Percentiles rank a stretch among this genome's conserved stretches.
phyloP scores from a whole-genome alignment of 1,140 invertebrate genomes.

The Stegodyphus mimosarum region DNA sequence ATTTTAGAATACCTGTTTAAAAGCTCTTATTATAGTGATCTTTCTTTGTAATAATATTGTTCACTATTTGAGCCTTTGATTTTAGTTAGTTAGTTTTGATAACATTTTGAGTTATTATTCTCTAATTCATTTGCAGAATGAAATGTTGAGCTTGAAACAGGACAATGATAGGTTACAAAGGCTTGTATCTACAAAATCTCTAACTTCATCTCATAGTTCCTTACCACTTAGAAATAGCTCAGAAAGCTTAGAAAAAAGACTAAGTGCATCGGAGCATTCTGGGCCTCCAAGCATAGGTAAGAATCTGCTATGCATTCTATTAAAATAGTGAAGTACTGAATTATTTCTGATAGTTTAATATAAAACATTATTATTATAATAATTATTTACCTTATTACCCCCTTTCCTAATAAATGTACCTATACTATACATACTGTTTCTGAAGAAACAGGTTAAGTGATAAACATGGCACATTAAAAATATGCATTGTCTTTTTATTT shows the following conservation, averaged over 20 bases:
- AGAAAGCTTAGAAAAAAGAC: constrained; percentile 69
- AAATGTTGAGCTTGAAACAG: constrained; percentile 95
- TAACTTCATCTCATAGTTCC: constrained; percentile 83
- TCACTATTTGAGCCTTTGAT: no score
- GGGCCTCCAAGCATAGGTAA: constrained; percentile 63
- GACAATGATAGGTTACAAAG: constrained; percentile 95
- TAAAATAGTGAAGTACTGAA: no score
- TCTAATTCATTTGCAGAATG: constrained; percentile 75
- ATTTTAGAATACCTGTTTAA: background rate
- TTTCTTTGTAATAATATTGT: no score
- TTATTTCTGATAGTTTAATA: no score
- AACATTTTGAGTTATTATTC: background rate
- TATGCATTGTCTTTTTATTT: no score
- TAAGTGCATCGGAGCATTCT: constrained; percentile 72
- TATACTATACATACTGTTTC: no score
- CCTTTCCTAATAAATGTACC: no score
- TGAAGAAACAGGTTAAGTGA: no score
- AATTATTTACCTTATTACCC: no score
- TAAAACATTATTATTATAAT: no score
- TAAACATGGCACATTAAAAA: no score
- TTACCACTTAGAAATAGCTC: constrained; percentile 68
- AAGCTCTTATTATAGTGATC: background rate
- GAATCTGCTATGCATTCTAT: background rate
- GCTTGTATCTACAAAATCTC: constrained; percentile 82
- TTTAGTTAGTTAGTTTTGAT: background rate